Evolutionary conservation across 1,140 invertebrate species (phyloP).

Genomic region (Trinorchestia longiramus): DNA sequence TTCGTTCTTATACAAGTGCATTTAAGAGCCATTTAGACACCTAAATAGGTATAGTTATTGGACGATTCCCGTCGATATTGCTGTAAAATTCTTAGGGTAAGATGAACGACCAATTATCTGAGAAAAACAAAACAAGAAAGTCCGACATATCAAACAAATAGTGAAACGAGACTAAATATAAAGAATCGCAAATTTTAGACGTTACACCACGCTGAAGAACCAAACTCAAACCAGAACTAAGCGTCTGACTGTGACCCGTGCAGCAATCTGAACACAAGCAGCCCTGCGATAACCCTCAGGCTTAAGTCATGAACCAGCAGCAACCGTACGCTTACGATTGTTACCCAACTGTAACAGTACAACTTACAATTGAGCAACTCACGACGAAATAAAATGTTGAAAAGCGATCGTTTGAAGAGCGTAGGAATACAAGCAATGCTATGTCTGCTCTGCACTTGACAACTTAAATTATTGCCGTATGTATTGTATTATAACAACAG

Average conservation of each 20-base stretch:
- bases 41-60: neutral
- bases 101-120: neutral
- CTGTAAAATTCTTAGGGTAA: neutral
- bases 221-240: neutral
- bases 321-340: neutral
- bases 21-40: neutral
- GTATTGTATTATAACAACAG: neutral
- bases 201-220: no score
- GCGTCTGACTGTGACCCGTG: neutral
- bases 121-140: no score
- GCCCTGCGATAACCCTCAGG: neutral
- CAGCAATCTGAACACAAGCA: neutral
- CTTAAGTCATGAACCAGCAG: neutral
- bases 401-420: neutral
- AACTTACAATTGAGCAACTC: neutral
- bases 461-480: neutral
- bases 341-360: no score
- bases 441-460: neutral
- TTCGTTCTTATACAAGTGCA: neutral
- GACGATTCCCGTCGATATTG: neutral
- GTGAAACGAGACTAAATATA: neutral
- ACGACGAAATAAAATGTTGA: neutral
- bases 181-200: neutral
- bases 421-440: neutral
- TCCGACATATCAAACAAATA: neutral